Conservation (phyloP, 2,888 invertebrate genomes). For the Ophioninae sp. region DNA sequence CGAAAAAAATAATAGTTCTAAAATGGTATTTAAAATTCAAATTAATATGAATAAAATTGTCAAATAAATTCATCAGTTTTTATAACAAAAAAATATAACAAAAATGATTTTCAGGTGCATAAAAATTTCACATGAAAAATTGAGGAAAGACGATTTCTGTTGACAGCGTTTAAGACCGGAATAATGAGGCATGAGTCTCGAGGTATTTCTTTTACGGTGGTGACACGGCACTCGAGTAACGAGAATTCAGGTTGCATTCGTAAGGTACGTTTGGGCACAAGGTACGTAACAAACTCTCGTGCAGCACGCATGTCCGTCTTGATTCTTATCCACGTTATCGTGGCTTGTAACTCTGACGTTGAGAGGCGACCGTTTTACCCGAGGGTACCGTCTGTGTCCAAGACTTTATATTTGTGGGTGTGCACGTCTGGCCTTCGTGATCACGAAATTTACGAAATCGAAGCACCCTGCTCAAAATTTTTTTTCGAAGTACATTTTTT, state of each 20-base stretch:
- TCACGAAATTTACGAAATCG: not conserved
- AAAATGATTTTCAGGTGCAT: too few species aligned
- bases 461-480: not conserved
- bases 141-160: too few species aligned
- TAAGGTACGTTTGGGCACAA: slow-evolving; percentile 17
- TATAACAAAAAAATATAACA: too few species aligned
- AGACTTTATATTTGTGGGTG: slow-evolving; percentile 1
- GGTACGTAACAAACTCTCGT: slow-evolving; percentile 75
- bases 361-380: slow-evolving; percentile 70
- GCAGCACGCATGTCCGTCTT: slow-evolving; percentile 75
- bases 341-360: slow-evolving; percentile 73
- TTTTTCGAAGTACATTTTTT: too few species aligned
- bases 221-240: not conserved
- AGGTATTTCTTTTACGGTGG: too few species aligned
- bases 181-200: too few species aligned
- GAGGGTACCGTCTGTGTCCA: slow-evolving; percentile 48
- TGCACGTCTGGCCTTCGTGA: not conserved
- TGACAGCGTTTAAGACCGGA: too few species aligned
- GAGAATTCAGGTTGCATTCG: slow-evolving; percentile 59
- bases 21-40: too few species aligned
- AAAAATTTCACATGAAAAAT: too few species aligned
- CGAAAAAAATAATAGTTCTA: too few species aligned
- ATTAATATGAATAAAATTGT: too few species aligned
- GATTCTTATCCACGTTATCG: slow-evolving; percentile 78
- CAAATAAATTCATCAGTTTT: too few species aligned